A percentile compares a stretch with the other conserved stretches of the same genome.
Conservation (phyloP, 2,113 vertebrate genomes). For the Donacobius atricapilla region DNA sequence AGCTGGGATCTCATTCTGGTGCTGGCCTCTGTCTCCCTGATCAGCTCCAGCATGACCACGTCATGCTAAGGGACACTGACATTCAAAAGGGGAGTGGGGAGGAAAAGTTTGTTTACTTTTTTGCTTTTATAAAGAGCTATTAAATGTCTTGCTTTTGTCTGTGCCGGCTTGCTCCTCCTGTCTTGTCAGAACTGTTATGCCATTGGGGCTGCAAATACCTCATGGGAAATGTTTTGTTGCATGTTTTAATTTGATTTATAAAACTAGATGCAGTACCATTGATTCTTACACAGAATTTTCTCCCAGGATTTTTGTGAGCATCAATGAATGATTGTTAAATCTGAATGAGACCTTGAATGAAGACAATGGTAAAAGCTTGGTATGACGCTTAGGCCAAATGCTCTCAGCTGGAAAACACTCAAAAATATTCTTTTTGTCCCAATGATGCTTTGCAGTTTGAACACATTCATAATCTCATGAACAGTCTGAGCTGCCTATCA, state of each 20-base stretch:
- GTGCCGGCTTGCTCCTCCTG: not conserved
- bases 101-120: not conserved
- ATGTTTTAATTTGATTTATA: not conserved
- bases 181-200: not conserved
- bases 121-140: not conserved
- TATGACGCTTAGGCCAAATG: not conserved
- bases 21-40: not conserved
- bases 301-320: not conserved
- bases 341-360: not conserved
- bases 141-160: not conserved
- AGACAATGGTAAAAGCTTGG: not conserved
- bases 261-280: not conserved
- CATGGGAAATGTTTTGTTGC: not conserved
- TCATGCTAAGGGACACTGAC: not conserved
- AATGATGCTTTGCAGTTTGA: not conserved
- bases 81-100: not conserved
- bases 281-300: not conserved
- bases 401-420: not conserved
- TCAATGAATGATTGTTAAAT: not conserved
- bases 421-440: not conserved
- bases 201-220: not conserved
- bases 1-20: not conserved
- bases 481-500: not conserved
- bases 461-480: not conserved
- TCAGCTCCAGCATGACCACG: fast-evolving